Percentiles rank a stretch among this genome's conserved stretches.
Conservation (phyloP, 1,140 invertebrate species). For the Metaphire vulgaris region DNA sequence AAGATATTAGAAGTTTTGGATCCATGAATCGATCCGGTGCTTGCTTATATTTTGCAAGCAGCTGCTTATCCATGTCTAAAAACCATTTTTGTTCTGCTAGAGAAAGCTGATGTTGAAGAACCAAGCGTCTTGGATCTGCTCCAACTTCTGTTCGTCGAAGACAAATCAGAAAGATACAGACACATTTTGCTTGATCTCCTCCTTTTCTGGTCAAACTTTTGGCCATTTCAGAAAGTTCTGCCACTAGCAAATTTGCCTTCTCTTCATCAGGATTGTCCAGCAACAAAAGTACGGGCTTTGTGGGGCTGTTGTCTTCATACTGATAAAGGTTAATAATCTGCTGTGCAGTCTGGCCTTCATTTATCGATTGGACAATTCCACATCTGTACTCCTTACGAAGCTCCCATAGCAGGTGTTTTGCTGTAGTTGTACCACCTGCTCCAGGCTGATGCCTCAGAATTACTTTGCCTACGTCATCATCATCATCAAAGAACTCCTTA, state of each 20-base stretch:
- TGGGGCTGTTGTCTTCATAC: constrained; percentile 29
- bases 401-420: constrained; percentile 38
- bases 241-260: constrained; percentile 29
- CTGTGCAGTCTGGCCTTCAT: constrained; percentile 32
- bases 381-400: constrained; percentile 34
- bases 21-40: constrained; percentile 29
- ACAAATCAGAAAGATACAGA: constrained; percentile 37
- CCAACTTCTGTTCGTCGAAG: constrained; percentile 28
- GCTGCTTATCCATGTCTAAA: constrained; percentile 31
- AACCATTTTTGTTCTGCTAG: constrained; percentile 34
- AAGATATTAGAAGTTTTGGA: constrained; percentile 35
- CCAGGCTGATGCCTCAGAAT: constrained; percentile 38
- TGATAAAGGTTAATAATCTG: constrained; percentile 34
- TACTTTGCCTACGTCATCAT: constrained; percentile 32
- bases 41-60: constrained; percentile 27
- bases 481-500: constrained; percentile 30
- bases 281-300: constrained; percentile 35
- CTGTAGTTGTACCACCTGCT: constrained; percentile 39
- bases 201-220: constrained; percentile 24
- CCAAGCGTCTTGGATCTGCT: constrained; percentile 26
- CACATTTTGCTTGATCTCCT: constrained; percentile 13
- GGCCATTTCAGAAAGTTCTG: constrained; percentile 33
- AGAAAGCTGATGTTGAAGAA: constrained; percentile 34
- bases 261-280: constrained; percentile 42
- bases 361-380: constrained; percentile 35